Conservation (phyloP, 2,113 vertebrate genomes). For the Charadrius vociferus region DNA sequence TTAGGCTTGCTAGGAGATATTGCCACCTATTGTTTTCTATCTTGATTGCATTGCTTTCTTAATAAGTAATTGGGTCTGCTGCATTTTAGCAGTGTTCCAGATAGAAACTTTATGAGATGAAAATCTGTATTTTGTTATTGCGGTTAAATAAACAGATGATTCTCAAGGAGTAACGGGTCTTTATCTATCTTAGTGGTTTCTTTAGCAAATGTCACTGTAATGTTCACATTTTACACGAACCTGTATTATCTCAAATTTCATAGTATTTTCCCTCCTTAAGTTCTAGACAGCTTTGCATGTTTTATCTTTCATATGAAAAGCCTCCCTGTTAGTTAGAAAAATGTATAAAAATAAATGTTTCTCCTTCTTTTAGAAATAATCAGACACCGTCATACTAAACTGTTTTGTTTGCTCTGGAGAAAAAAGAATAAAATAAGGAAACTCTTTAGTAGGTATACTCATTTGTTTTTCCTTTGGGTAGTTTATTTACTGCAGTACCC, state of each 20-base stretch:
- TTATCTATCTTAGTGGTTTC: neutral
- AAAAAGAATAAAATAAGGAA: neutral
- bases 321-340: neutral
- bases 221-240: neutral
- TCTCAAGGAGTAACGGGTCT: fast-evolving
- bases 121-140: neutral
- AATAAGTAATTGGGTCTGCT: neutral
- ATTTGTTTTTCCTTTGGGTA: neutral
- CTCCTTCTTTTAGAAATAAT: neutral
- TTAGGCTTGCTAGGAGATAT: constrained; percentile 49
- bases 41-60: constrained; percentile 47
- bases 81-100: neutral
- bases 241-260: neutral
- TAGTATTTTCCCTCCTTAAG: neutral
- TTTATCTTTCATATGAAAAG: neutral
- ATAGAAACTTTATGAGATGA: neutral
- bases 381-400: neutral
- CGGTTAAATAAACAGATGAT: neutral
- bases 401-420: neutral
- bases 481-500: neutral
- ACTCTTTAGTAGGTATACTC: neutral
- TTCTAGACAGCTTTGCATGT: neutral
- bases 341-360: neutral
- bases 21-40: constrained; percentile 53
- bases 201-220: neutral